Evolutionary conservation across 2,797 vertebrate genomes (phyloP), one percentile per base, ranked within the genome.

Genomic region (Antennarius maculatus): DNA sequence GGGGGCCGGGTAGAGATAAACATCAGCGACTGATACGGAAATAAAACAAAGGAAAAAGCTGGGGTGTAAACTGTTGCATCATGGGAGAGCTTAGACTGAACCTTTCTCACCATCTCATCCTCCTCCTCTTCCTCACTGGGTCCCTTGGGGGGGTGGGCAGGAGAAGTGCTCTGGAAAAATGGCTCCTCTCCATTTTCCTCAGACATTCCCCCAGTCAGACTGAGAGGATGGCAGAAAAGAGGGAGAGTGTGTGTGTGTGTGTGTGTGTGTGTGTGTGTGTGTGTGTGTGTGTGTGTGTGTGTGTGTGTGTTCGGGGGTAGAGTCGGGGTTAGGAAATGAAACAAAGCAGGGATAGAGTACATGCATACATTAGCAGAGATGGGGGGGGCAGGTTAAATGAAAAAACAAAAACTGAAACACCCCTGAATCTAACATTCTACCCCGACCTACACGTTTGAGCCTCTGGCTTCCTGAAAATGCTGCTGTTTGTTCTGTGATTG

Each of bases 101-200:
- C 28, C 55, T 83, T 86, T 82, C 95, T 86, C 92, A 98, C 97
- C 95, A 96, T 89, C 84, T 98, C 97, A 0, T 99, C 97, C 68
- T 98, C 97, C 2, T 98, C 97, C 66, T 98, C 95, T 18, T 95
- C 93, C 1, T 97, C 93, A 2, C 87, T 90, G 60, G 85, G 62
- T 17, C 66, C 68, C 60, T 80, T 57, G 0, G 85, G 57, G 23
- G 81, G 63, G 55, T 91, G 90, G 64, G 63, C 74, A n/a, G 80
- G 72, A 71, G 66, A 18, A 11, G 86, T 47, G 62, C 8, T 74
- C 74, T 81, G 85, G 85, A 92, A 91, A 86, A 92, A 90, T 65
- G 83, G 57, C 74, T 83, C 82, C 23, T 85, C 84, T 79, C 88
- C 90, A 81, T 92, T 89, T 81, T 89, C 85, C 82, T 84, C 74